A percentile compares a stretch with the other conserved stretches of the same genome.
These are phyloP conservation scores for Ctenicera cuprea DNA, from an alignment of 2,888 invertebrate species.

Conservation along the genomic window DNA sequence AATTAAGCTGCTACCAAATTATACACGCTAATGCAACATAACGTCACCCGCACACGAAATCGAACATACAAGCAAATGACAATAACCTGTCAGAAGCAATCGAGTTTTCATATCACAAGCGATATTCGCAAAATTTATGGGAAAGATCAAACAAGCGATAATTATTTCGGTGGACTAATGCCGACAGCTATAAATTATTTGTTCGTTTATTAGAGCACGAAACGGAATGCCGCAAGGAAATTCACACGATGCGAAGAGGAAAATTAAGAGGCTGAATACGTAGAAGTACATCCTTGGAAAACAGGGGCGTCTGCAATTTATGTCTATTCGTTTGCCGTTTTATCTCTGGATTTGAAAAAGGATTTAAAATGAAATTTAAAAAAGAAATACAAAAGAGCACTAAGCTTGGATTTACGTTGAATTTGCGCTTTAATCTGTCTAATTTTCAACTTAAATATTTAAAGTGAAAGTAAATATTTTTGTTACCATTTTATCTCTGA, in stretches of 20 bases:
- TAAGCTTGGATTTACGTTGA: too few species aligned
- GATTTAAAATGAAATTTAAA: not conserved
- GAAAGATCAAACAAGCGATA: conserved; percentile 36
- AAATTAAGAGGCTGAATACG: conserved; percentile 30
- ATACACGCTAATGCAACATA: conserved; percentile 16
- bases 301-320: conserved; percentile 16
- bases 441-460: too few species aligned
- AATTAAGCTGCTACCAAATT: conserved; percentile 9
- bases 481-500: too few species aligned
- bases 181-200: conserved; percentile 43
- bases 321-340: conserved; percentile 12
- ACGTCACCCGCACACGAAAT: not conserved
- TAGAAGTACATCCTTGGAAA: conserved; percentile 9
- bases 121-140: conserved; percentile 25
- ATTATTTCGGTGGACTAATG: conserved; percentile 39
- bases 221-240: conserved; percentile 40
- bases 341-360: conserved; percentile 11
- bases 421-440: too few species aligned
- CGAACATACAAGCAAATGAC: conserved; percentile 14
- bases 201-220: conserved; percentile 39
- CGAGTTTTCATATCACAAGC: conserved; percentile 29
- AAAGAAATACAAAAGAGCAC: not conserved
- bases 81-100: conserved; percentile 25
- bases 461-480: too few species aligned
- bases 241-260: conserved; percentile 31